Base-by-base conservation (phyloP, 2,113 vertebrate genomes). In the Balaeniceps rex region DNA sequence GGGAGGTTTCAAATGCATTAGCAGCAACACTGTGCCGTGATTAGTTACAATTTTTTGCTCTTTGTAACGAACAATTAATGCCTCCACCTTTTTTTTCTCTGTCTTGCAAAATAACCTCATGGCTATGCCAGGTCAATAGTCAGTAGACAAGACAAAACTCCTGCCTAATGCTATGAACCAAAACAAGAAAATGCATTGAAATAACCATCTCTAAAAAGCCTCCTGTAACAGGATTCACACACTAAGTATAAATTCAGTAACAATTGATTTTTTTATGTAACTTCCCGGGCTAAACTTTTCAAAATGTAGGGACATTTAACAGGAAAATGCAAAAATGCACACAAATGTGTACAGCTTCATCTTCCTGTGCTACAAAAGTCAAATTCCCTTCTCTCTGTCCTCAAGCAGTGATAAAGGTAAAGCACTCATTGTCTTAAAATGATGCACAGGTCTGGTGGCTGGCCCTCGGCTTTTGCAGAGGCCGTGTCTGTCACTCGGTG, bases 1-100 rank as follows among this genome's bases (percentile, higher is more conserved):
- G n/a, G 66, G 81, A 95, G 89, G 86, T 80, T 95, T 95, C 34
- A 6, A 72, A 60, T 90, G 91, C 91, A 86, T 95, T 97, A 95
- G 78, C 96, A 94, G 95, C 84, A 83, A 54, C 1, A 2, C 78
- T 87, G 84, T 66, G 78, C 78, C 1, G 0, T 58, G 70, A 95
- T 93, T 77, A 91, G 93, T 88, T 83, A 76, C 81, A 76, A 55
- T 86, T 88, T 88, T 94, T 96, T 21, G 3, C 63, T 83, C 76
- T 91, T 87, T 86, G 68, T 83, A 90, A 96, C 80, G 84, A 94
- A 74, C 75, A 93, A 88, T 84, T 96, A 93, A 68, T 94, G 60
- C 68, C 70, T 85, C 31, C 58, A 57, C 34, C 28, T 78, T 68
- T 75, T 55, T 83, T 58, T 11, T 4, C 24, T 76, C 75, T 74